These are phyloP conservation scores for Puffinus mauretanicus DNA, from an alignment of 2,113 vertebrate species.

Conservation along the genomic window DNA sequence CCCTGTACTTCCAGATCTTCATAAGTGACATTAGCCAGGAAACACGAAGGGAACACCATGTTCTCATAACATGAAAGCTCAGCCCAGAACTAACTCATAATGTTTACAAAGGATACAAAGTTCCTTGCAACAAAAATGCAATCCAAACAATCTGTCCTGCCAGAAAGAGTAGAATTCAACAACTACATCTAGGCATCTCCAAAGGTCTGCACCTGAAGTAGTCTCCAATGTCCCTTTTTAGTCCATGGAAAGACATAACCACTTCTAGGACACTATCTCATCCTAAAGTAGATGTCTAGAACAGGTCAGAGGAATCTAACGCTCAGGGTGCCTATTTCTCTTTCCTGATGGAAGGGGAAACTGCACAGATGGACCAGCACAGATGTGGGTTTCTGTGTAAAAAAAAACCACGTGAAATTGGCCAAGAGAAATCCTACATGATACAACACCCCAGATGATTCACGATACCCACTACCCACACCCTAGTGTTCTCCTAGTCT, in stretches of 20 bases:
- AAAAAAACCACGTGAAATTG: neutral
- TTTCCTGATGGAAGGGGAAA: neutral
- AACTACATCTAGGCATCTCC: neutral
- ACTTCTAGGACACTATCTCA: neutral
- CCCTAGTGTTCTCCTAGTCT: neutral
- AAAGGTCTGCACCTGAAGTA: neutral
- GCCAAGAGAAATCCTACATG: neutral
- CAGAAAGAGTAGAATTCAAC: neutral
- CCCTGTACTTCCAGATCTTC: neutral
- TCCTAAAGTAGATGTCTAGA: neutral
- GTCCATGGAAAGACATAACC: neutral
- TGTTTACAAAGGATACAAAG: slow-evolving; percentile 8
- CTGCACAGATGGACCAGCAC: neutral
- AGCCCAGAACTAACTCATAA: slow-evolving; percentile 1
- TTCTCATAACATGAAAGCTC: neutral
- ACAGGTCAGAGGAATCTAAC: neutral
- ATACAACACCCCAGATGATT: neutral
- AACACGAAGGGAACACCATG: neutral
- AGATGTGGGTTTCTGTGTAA: neutral
- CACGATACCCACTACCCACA: neutral
- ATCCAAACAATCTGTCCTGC: slow-evolving; percentile 9
- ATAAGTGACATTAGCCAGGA: neutral
- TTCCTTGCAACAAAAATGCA: neutral
- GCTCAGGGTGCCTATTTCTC: neutral
- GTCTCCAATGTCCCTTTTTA: neutral